These are phyloP conservation scores for Charaxes varanes DNA, from an alignment of 1,140 invertebrate genomes.

Conservation along the genomic window DNA sequence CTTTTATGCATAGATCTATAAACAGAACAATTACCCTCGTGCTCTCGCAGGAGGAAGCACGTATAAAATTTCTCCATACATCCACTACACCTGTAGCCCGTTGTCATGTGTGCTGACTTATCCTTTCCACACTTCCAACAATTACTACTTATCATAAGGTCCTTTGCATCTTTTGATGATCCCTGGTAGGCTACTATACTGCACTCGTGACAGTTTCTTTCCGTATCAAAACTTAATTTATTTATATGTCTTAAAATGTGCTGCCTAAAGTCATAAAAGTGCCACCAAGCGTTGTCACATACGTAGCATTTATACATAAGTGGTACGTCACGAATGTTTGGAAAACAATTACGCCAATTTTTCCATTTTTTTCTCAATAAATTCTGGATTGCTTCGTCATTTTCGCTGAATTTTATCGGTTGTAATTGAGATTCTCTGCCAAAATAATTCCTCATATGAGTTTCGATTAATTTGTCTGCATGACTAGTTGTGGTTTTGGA, in stretches of 20 bases:
- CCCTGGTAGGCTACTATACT: slow-evolving; percentile 12
- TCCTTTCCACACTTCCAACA: slow-evolving; percentile 22
- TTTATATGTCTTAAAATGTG: slow-evolving; percentile 20
- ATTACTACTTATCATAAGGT: not conserved
- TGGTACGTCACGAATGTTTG: slow-evolving; percentile 9
- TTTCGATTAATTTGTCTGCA: slow-evolving; percentile 12
- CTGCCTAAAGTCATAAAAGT: slow-evolving; percentile 20
- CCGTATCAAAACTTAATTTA: not conserved
- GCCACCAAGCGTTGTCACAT: slow-evolving; percentile 26
- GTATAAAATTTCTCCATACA: slow-evolving; percentile 14
- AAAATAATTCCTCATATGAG: slow-evolving; percentile 10
- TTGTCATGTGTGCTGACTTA: not conserved
- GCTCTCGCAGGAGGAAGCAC: slow-evolving; percentile 10
- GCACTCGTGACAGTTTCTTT: slow-evolving; percentile 10
- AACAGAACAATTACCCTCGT: slow-evolving; percentile 7
- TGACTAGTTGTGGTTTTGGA: not conserved
- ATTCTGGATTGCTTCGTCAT: slow-evolving; percentile 8
- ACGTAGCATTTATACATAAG: slow-evolving; percentile 31
- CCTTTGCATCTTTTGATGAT: not conserved
- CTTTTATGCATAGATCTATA: not conserved
- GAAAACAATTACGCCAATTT: slow-evolving; percentile 8
- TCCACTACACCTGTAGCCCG: slow-evolving; percentile 6
- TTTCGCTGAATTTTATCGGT: not conserved
- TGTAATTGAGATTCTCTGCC: not conserved
- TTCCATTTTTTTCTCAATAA: slow-evolving; percentile 14